Percentiles rank a stretch among this genome's conserved stretches.
Evolutionary conservation across 2,797 vertebrate species (phyloP).

Genomic region (Cyclura pinguis): DNA sequence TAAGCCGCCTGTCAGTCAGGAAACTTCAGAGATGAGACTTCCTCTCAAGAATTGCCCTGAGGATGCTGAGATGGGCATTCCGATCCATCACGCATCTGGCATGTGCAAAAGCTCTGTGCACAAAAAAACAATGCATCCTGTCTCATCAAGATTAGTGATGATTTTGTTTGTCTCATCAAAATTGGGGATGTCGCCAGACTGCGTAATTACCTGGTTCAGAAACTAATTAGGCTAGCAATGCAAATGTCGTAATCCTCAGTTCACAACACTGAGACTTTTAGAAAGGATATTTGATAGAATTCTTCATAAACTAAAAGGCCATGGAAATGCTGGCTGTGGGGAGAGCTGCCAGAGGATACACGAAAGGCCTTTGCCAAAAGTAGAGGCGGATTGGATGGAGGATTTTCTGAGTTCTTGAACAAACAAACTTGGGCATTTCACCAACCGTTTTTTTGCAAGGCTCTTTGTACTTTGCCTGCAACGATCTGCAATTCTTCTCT

Average conservation of each 20-base stretch:
- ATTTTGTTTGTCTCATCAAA: not conserved
- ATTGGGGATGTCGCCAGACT: not conserved
- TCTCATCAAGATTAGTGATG: not conserved
- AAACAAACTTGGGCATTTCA: too few relatives aligned
- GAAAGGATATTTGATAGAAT: not conserved
- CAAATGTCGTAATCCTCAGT: slow-evolving; percentile 13
- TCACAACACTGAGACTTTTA: not conserved
- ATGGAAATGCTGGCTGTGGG: not conserved
- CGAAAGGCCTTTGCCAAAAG: not conserved
- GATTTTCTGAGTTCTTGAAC: too few relatives aligned
- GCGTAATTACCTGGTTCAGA: not conserved
- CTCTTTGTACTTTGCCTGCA: not conserved
- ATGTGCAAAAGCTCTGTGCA: not conserved
- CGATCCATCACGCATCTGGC: not conserved
- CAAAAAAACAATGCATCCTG: not conserved
- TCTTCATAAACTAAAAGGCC: not conserved
- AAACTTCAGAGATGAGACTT: not conserved
- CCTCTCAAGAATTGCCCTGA: not conserved
- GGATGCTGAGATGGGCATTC: not conserved
- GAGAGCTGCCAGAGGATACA: too few relatives aligned
- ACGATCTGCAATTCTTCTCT: not conserved
- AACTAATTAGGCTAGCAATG: slow-evolving; percentile 11
- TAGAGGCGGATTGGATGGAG: not conserved
- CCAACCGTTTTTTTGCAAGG: too few relatives aligned
- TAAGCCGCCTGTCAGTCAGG: not conserved